These are phyloP conservation scores for Odontamblyopus rebecca DNA, from an alignment of 2,797 vertebrate genomes.

Conservation along the genomic window DNA sequence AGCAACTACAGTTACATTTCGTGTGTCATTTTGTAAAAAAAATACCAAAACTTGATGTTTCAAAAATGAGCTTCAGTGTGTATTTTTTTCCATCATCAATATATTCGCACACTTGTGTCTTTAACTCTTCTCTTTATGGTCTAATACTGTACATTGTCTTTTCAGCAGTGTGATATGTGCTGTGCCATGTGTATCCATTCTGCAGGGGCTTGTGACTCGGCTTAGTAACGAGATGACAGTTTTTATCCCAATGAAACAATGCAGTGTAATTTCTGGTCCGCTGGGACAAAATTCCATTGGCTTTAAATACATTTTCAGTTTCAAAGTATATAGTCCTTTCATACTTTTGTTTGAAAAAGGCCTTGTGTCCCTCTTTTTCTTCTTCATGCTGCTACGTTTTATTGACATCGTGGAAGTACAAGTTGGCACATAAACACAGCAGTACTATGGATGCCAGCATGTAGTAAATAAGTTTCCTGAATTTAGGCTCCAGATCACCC, in stretches of 20 bases:
- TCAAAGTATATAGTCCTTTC: conserved; percentile 1
- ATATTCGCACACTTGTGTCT: neutral
- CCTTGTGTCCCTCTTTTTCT: conserved; percentile 51
- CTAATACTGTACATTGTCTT: conserved; percentile 19
- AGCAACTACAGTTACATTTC: neutral
- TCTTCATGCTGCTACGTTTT: conserved; percentile 53
- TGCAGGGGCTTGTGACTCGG: conserved; percentile 14
- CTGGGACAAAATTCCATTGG: neutral
- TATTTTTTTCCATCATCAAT: conserved; percentile 29
- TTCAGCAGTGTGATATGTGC: conserved; percentile 4
- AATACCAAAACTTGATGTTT: conserved; percentile 7
- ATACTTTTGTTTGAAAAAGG: conserved; percentile 39
- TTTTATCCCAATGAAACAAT: conserved; percentile 7
- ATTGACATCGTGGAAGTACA: conserved; percentile 94
- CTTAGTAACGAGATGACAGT: conserved; percentile 8
- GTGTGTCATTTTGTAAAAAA: neutral
- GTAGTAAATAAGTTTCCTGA: conserved; percentile 96
- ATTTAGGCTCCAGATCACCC: conserved; percentile 97
- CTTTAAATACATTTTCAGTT: neutral
- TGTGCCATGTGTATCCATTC: neutral
- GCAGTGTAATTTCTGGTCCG: conserved; percentile 11
- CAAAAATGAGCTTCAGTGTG: neutral
- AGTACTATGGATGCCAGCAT: conserved; percentile 90
- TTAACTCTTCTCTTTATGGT: conserved; percentile 25
- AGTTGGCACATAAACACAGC: conserved; percentile 98